phyloP scores from a whole-genome alignment of 2,797 vertebrate genomes.

The Arrhamphus sclerolepis region DNA sequence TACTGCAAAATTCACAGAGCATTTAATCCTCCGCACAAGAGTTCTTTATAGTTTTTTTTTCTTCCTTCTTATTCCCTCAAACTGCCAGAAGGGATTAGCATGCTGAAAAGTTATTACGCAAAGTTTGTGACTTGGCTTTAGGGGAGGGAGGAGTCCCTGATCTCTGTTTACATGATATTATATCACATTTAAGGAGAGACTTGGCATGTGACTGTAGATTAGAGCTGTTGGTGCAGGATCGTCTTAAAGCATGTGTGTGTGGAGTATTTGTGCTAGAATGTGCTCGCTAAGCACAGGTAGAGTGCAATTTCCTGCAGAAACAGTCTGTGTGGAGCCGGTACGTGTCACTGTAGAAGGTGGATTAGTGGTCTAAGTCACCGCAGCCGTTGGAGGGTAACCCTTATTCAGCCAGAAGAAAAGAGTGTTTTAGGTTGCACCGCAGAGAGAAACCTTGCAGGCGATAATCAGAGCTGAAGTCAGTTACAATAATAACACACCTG shows the following conservation, averaged over 20 bases:
- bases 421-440: constrained; percentile 66
- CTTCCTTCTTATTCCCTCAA: constrained; percentile 15
- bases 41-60: constrained; percentile 17
- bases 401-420: constrained; percentile 40
- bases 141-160: constrained; percentile 12
- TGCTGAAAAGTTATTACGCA: constrained; percentile 19
- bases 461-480: constrained; percentile 40
- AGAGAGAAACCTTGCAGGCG: constrained; percentile 36
- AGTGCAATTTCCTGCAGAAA: constrained; percentile 50
- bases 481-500: constrained; percentile 35
- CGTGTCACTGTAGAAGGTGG: constrained; percentile 51
- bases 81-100: constrained; percentile 37
- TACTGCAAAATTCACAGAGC: not conserved
- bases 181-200: too few species aligned
- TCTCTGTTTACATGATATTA: constrained; percentile 15
- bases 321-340: constrained; percentile 16
- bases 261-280: not conserved
- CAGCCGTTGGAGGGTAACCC: constrained; percentile 46
- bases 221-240: not conserved
- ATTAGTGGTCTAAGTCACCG: constrained; percentile 44
- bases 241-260: not conserved
- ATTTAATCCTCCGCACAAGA: constrained; percentile 34
- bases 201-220: too few species aligned
- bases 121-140: constrained; percentile 13
- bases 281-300: constrained; percentile 18